phyloP scores from a whole-genome alignment of 2,113 vertebrate species.

The Hippoglossus stenolepis region DNA sequence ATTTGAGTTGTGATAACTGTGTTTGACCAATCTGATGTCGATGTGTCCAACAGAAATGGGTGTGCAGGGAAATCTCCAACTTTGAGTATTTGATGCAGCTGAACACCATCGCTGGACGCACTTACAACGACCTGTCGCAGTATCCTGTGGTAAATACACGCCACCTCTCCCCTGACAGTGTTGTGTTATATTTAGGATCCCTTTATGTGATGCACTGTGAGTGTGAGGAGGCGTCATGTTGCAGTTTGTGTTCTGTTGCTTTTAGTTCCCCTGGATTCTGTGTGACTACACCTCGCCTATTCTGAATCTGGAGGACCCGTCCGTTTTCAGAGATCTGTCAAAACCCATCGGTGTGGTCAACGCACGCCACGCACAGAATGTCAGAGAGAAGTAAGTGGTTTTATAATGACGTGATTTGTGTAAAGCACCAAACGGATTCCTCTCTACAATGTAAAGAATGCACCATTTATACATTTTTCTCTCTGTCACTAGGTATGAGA shows the following conservation, averaged over 20 bases:
- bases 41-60: slow-evolving; percentile 90
- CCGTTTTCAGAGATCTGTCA: slow-evolving; percentile 93
- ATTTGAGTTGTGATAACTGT: neutral
- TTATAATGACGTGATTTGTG: neutral
- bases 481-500: slow-evolving; percentile 88
- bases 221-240: slow-evolving; percentile 7
- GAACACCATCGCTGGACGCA: slow-evolving; percentile 95
- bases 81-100: slow-evolving; percentile 99
- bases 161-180: neutral
- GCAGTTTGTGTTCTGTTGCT: slow-evolving; percentile 2
- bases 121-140: slow-evolving; percentile 97
- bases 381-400: slow-evolving; percentile 90
- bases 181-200: too few species aligned
- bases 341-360: slow-evolving; percentile 98
- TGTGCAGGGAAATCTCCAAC: slow-evolving; percentile 95
- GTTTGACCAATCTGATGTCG: slow-evolving; percentile 2
- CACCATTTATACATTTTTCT: neutral
- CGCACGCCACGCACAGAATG: slow-evolving; percentile 90
- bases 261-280: slow-evolving; percentile 96
- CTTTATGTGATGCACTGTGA: neutral
- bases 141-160: slow-evolving; percentile 92
- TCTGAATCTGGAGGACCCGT: slow-evolving; percentile 89
- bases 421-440: neutral
- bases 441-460: too few species aligned
- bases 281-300: slow-evolving; percentile 90